phyloP scores from a whole-genome alignment of 2,888 invertebrate species.

The Trissolcus japonicus region DNA sequence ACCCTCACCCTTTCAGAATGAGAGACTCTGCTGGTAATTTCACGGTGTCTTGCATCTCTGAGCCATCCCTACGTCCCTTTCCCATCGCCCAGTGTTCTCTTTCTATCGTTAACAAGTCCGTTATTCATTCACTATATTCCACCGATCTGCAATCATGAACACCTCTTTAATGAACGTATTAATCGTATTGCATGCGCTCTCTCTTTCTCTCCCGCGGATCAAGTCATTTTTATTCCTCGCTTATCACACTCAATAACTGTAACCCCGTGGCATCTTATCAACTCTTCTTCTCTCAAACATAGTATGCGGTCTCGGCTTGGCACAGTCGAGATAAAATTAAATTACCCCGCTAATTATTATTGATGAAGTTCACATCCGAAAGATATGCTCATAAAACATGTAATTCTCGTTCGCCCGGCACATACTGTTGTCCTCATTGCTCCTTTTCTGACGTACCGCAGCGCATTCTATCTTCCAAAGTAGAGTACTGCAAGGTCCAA shows the following conservation, averaged over 20 bases:
- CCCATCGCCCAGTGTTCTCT: conserved; percentile 57
- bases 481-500: conserved; percentile 75
- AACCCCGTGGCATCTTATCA: neutral
- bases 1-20: conserved; percentile 68
- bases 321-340: conserved; percentile 5
- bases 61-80: conserved; percentile 71
- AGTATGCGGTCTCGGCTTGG: neutral
- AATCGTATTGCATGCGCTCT: conserved; percentile 57
- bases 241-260: neutral
- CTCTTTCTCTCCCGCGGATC: conserved; percentile 11
- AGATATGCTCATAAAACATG: conserved; percentile 28
- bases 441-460: conserved; percentile 34
- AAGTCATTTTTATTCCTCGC: neutral
- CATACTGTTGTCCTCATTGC: conserved; percentile 41
- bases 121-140: conserved; percentile 60
- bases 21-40: conserved; percentile 78
- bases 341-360: conserved; percentile 34
- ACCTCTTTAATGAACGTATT: conserved; percentile 57
- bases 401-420: conserved; percentile 20
- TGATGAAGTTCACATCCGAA: conserved; percentile 15
- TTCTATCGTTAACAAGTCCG: conserved; percentile 59
- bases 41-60: conserved; percentile 80
- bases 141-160: conserved; percentile 65
- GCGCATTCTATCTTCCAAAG: conserved; percentile 61
- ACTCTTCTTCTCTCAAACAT: neutral